phyloP scores from a whole-genome alignment of 2,888 invertebrate genomes.

The Orthosia gothica region DNA sequence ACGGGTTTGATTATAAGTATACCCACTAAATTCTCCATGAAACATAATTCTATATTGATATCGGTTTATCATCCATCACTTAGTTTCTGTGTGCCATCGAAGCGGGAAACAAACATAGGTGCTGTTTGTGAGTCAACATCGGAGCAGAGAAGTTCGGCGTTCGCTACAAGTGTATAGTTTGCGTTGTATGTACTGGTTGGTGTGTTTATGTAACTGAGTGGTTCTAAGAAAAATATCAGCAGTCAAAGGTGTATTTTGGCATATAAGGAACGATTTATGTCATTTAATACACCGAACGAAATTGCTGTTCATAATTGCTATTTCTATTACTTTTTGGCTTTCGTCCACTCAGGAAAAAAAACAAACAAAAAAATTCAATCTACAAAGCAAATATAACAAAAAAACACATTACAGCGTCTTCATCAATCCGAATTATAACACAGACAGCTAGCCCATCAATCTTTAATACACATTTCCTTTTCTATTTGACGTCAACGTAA shows the following conservation, averaged over 20 bases:
- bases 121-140: conserved; percentile 48
- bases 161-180: conserved; percentile 46
- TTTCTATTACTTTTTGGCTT: no score
- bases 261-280: no score
- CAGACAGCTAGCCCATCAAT: conserved; percentile 60
- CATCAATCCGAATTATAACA: conserved; percentile 61
- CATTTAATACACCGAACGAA: background rate
- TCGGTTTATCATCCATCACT: conserved; percentile 46
- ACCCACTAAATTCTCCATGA: background rate
- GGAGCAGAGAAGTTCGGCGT: conserved; percentile 43
- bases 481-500: conserved; percentile 63
- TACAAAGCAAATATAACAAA: conserved; percentile 5
- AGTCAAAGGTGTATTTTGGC: background rate
- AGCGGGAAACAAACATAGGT: conserved; percentile 42
- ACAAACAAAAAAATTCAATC: conserved; percentile 2
- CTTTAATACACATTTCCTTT: conserved; percentile 62
- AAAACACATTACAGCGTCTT: conserved; percentile 28
- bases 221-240: conserved; percentile 2
- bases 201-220: conserved; percentile 31
- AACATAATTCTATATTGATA: conserved; percentile 41
- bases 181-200: conserved; percentile 25
- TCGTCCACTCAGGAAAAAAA: background rate
- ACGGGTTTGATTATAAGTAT: background rate
- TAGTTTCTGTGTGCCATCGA: conserved; percentile 24
- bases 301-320: background rate